Base-by-base conservation (phyloP, 2,888 invertebrate genomes). In the Cryptophagus acutangulus region DNA sequence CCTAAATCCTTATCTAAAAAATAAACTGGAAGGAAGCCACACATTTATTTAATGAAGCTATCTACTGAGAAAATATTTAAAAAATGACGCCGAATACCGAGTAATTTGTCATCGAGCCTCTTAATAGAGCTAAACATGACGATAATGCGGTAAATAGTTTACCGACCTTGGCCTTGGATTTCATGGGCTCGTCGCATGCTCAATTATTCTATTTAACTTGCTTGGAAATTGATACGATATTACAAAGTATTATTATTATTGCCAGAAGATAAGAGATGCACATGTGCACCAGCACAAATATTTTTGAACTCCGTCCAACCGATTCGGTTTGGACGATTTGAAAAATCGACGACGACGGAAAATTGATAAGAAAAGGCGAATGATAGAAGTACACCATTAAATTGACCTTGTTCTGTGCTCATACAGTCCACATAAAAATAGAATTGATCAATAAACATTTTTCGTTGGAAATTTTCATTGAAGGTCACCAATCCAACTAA, bases 111-210 rank as follows among this genome's bases (percentile, higher is more conserved):
- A 55, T 52, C 51, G 48, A n/a, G n/a, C n/a, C n/a, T n/a, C 42
- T 50, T 44, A 51, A 54, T 55, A 55, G 49, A 52, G 48, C 41
- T 47, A 41, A 49, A 49, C 48, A 47, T 46, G 55, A 54, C 46
- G 51, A 55, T 54, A 54, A 52, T 51, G 52, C 49, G 50, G 49
- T 45, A 49, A 54, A 57, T 51, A 53, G 45, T 46, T 48, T 30
- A 44, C 43, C 41, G 52, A 48, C 59, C 59, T 59, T 59, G 57
- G 47, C 59, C 59, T 58, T 59, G 58, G 47, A 45, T 48, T 52
- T 50, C 54, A 54, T 51, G 57, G 51, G 48, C 53, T 52, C 41
- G 51, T 48, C 54, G 50, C 58, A 56, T 58, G 58, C 8, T 31
- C 31, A 31, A 12, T 4, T 26, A 12, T 26, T 26, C 26, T 12